A percentile compares a stretch with the other conserved stretches of the same genome.
These are phyloP conservation scores for Probaryconus sp. DNA, from an alignment of 1,140 invertebrate genomes.

Conservation along the genomic window DNA sequence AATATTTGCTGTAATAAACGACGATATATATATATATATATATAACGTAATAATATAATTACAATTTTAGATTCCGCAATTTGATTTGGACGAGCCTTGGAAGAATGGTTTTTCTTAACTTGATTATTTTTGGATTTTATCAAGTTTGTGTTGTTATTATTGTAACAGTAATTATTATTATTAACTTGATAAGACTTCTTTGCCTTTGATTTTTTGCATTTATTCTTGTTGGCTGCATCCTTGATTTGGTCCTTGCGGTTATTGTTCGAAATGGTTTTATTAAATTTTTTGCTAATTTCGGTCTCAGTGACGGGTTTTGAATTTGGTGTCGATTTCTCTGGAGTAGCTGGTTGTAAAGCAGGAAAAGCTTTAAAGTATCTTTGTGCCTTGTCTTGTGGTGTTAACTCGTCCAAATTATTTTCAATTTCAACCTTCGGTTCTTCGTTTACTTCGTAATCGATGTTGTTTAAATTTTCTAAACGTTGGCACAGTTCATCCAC, in stretches of 20 bases:
- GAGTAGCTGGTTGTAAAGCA: slow-evolving; percentile 72
- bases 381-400: slow-evolving; percentile 72
- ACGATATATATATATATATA: no score
- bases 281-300: slow-evolving; percentile 38
- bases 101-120: neutral
- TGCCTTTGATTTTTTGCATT: slow-evolving; percentile 59
- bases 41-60: slow-evolving; percentile 6
- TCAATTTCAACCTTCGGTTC: slow-evolving; percentile 65
- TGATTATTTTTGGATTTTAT: slow-evolving; percentile 43
- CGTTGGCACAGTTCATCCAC: slow-evolving; percentile 75
- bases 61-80: slow-evolving; percentile 12
- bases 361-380: slow-evolving; percentile 77
- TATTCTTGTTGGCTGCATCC: slow-evolving; percentile 46
- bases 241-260: slow-evolving; percentile 47
- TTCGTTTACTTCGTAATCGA: slow-evolving; percentile 67
- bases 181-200: slow-evolving; percentile 68
- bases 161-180: slow-evolving; percentile 45
- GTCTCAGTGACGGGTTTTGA: slow-evolving; percentile 6
- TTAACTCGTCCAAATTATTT: slow-evolving; percentile 67
- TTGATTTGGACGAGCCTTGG: neutral
- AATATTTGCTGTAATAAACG: no score
- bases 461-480: slow-evolving; percentile 70
- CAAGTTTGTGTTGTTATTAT: slow-evolving; percentile 62
- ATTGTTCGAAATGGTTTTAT: slow-evolving; percentile 61
- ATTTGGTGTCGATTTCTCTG: slow-evolving; percentile 62